phyloP scores from a whole-genome alignment of 2,888 invertebrate species.

The Andrena haemorrhoa region DNA sequence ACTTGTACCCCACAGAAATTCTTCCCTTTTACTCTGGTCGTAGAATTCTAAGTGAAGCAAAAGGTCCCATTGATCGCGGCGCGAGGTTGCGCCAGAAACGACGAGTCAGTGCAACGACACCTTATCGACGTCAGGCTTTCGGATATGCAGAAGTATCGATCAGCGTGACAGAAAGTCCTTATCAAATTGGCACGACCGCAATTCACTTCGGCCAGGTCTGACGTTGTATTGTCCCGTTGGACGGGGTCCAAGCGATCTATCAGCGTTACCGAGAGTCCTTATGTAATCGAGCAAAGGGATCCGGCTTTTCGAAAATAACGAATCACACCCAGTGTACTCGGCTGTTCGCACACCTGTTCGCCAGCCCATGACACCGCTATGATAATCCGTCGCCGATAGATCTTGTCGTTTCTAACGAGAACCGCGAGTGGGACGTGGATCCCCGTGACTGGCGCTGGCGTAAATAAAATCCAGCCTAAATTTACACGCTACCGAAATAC shows the following conservation, averaged over 20 bases:
- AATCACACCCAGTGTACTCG: constrained; percentile 14
- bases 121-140: not conserved
- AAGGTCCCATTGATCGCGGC: not conserved
- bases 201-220: constrained; percentile 44
- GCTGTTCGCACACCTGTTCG: constrained; percentile 66
- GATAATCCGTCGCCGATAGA: constrained; percentile 2
- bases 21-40: no score
- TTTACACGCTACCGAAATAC: constrained; percentile 22
- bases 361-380: not conserved
- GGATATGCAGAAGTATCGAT: constrained; percentile 36
- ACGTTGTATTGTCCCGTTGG: constrained; percentile 60
- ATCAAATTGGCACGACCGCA: constrained; percentile 67
- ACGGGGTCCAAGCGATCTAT: constrained; percentile 57
- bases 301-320: constrained; percentile 65
- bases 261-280: constrained; percentile 58
- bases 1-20: no score
- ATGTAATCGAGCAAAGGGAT: constrained; percentile 48
- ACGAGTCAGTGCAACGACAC: constrained; percentile 33
- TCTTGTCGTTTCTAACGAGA: not conserved
- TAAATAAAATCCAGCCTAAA: constrained; percentile 25
- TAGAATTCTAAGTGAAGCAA: not conserved
- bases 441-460: not conserved
- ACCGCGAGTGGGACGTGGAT: not conserved
- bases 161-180: constrained; percentile 52
- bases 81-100: not conserved